These are phyloP conservation scores for Macrostomum lignano DNA, from an alignment of 1,140 invertebrate genomes.

Conservation along the genomic window DNA sequence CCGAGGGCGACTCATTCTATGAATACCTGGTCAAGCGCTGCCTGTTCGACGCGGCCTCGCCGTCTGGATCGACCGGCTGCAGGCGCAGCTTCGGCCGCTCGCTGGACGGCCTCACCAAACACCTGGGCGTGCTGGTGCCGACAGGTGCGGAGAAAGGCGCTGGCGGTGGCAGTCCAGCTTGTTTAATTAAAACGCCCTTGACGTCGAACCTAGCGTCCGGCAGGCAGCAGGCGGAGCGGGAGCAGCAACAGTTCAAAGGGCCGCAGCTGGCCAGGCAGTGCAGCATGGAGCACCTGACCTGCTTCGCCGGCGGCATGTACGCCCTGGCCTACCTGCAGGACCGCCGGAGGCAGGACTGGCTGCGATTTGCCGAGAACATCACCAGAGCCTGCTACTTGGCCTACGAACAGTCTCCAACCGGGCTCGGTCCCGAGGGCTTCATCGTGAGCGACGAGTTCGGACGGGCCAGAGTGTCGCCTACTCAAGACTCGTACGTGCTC, in stretches of 20 bases:
- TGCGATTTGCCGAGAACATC: conserved; percentile 40
- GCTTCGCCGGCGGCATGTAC: conserved; percentile 80
- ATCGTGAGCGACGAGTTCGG: conserved; percentile 41
- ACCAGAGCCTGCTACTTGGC: not conserved
- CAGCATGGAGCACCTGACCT: conserved; percentile 94
- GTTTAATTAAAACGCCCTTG: too few relatives aligned
- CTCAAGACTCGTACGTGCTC: conserved; percentile 52
- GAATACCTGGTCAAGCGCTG: conserved; percentile 90
- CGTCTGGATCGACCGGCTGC: too few relatives aligned
- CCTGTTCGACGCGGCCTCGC: too few relatives aligned
- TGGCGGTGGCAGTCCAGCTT: too few relatives aligned
- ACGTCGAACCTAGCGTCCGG: too few relatives aligned
- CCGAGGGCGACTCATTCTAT: conserved; percentile 87
- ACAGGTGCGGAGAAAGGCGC: too few relatives aligned
- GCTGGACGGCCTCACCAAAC: too few relatives aligned
- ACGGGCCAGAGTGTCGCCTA: conserved; percentile 54
- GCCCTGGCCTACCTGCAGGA: conserved; percentile 59
- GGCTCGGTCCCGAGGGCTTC: conserved; percentile 68
- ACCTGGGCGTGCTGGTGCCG: too few relatives aligned
- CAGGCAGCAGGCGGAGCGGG: too few relatives aligned
- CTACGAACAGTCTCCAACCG: conserved; percentile 32
- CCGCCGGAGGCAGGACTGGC: conserved; percentile 45
- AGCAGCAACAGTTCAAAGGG: too few relatives aligned
- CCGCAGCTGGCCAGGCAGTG: conserved; percentile 45
- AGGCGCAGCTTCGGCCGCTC: too few relatives aligned